Evolutionary conservation across 2,113 vertebrate genomes (phyloP).

Genomic region (Oostethus manadensis): DNA sequence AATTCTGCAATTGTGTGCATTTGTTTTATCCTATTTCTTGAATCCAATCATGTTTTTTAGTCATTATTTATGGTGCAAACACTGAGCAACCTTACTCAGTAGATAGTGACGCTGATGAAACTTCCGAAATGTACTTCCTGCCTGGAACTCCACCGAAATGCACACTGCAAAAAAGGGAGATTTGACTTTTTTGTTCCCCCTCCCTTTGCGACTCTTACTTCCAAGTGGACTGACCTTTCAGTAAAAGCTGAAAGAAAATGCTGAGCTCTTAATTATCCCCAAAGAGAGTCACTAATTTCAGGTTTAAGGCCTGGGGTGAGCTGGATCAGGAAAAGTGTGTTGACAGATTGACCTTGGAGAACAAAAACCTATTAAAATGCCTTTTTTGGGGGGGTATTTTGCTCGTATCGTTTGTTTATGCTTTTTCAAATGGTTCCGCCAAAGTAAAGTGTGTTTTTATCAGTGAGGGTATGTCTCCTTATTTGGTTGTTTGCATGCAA

Average conservation of each 20-base stretch:
- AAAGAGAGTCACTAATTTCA: conserved; percentile 35
- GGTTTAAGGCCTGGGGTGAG: conserved; percentile 20
- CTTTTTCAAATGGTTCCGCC: neutral
- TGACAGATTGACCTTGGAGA: neutral
- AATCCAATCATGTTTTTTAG: too few species aligned
- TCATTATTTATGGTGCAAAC: too few species aligned
- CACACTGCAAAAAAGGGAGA: conserved; percentile 11
- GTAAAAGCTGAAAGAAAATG: conserved; percentile 25
- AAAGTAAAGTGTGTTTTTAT: neutral
- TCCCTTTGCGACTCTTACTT: neutral
- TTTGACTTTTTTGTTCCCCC: neutral
- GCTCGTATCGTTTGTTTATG: neutral
- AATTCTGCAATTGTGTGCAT: too few species aligned
- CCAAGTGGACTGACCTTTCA: conserved; percentile 35
- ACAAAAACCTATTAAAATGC: neutral
- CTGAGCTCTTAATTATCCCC: conserved; percentile 43
- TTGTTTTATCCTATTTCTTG: too few species aligned
- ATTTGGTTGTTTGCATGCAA: neutral
- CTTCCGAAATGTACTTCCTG: conserved; percentile 36
- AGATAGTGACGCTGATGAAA: too few species aligned
- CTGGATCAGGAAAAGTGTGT: neutral
- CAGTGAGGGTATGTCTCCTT: neutral
- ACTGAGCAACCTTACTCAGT: too few species aligned
- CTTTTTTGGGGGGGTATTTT: too few species aligned
- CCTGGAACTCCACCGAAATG: conserved; percentile 15